phyloP scores from a whole-genome alignment of 2,797 vertebrate genomes.

The Echeneis naucrates region DNA sequence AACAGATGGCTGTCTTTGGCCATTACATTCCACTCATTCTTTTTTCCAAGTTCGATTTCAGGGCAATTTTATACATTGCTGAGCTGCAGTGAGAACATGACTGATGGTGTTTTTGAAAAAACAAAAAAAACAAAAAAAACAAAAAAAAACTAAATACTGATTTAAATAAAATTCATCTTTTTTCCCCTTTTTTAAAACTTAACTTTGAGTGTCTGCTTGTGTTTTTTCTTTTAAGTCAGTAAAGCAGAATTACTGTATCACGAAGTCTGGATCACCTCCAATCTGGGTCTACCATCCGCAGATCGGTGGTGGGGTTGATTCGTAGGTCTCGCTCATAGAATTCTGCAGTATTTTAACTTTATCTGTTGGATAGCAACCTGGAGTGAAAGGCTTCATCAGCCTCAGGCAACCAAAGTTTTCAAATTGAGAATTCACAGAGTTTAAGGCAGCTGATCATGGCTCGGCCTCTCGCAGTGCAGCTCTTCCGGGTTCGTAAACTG shows the following conservation, averaged over 20 bases:
- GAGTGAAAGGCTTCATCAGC: too few relatives aligned
- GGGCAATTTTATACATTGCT: constrained; percentile 66
- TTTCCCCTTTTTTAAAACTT: constrained; percentile 47
- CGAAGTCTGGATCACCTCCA: too few relatives aligned
- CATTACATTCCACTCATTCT: constrained; percentile 72
- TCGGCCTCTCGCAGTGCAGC: too few relatives aligned
- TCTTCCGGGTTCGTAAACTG: too few relatives aligned
- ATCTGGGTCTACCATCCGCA: constrained; percentile 32
- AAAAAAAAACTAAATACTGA: constrained; percentile 57
- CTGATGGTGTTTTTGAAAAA: constrained; percentile 47
- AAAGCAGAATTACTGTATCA: constrained; percentile 8
- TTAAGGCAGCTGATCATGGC: too few relatives aligned
- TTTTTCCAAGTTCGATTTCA: constrained; percentile 56
- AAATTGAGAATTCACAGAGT: too few relatives aligned
- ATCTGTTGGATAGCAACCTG: constrained; percentile 24
- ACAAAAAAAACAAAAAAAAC: too few relatives aligned
- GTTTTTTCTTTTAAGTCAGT: constrained; percentile 15
- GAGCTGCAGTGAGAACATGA: constrained; percentile 57
- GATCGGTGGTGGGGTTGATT: constrained; percentile 79
- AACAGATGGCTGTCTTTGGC: constrained; percentile 33
- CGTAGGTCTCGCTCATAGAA: constrained; percentile 61
- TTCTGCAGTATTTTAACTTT: constrained; percentile 69
- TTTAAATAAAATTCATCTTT: constrained; percentile 69
- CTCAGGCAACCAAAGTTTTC: too few relatives aligned
- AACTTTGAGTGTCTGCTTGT: constrained; percentile 30